Conservation (phyloP, 2,888 invertebrate species). For the Synanthedon tipuliformis region DNA sequence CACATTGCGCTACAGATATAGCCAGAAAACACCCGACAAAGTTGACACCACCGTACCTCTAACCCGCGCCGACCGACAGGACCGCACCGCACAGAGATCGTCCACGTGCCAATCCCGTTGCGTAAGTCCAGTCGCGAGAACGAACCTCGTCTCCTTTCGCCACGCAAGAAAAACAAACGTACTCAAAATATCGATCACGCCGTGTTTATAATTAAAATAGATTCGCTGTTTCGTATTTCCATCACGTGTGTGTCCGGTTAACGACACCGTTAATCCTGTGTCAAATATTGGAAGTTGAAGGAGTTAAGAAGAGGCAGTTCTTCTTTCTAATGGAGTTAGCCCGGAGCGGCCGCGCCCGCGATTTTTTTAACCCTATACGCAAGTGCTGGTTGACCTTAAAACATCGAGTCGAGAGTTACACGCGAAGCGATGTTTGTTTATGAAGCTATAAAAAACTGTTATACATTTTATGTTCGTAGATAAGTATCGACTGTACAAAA, state of each 20-base stretch:
- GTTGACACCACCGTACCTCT: conserved; percentile 11
- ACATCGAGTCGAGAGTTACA: conserved; percentile 26
- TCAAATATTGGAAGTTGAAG: conserved; percentile 17
- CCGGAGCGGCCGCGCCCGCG: conserved; percentile 47
- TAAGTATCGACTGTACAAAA: conserved; percentile 4
- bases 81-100: conserved; percentile 9
- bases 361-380: conserved; percentile 42
- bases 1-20: conserved; percentile 5
- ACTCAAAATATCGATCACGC: conserved; percentile 44
- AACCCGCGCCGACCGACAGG: conserved; percentile 8
- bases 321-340: conserved; percentile 37
- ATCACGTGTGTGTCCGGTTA: conserved; percentile 24
- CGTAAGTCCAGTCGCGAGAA: conserved; percentile 46
- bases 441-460: conserved; percentile 20
- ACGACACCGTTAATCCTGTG: conserved; percentile 30
- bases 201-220: conserved; percentile 38
- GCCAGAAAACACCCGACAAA: conserved; percentile 1
- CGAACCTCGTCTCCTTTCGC: conserved; percentile 53
- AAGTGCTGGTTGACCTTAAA: conserved; percentile 57
- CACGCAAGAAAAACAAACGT: conserved; percentile 49
- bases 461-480: conserved; percentile 15
- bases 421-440: conserved; percentile 39
- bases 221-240: conserved; percentile 7
- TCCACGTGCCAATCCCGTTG: conserved; percentile 50
- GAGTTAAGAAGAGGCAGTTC: conserved; percentile 29